Evolutionary conservation across 2,113 vertebrate species (phyloP).

Genomic region (Ptilonorhynchus violaceus): DNA sequence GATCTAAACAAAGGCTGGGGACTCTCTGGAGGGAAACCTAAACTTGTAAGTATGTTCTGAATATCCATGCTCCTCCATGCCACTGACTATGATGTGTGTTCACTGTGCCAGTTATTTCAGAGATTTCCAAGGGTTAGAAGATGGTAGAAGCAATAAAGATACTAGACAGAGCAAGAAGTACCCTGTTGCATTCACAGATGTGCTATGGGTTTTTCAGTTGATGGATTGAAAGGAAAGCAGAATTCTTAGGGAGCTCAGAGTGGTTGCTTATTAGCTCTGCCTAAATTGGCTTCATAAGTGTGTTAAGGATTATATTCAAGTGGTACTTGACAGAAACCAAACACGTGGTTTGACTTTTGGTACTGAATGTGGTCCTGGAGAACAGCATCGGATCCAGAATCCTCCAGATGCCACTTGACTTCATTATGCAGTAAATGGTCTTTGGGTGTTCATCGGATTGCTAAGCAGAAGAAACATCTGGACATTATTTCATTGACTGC

Average conservation of each 20-base stretch:
- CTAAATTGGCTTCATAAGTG: neutral
- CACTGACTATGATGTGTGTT: neutral
- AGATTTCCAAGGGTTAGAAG: neutral
- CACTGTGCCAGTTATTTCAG: neutral
- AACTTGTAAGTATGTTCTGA: neutral
- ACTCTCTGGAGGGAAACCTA: neutral
- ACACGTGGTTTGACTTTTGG: neutral
- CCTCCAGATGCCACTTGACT: neutral
- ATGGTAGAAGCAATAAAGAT: neutral
- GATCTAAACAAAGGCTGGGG: neutral
- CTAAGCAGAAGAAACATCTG: neutral
- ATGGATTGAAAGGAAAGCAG: neutral
- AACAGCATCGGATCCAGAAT: neutral
- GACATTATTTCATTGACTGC: neutral
- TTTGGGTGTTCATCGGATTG: neutral
- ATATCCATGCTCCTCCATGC: neutral
- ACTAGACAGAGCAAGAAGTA: neutral
- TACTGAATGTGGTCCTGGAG: neutral
- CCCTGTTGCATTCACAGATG: neutral
- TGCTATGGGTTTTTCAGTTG: neutral
- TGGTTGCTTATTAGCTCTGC: neutral
- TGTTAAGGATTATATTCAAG: neutral
- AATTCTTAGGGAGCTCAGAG: neutral
- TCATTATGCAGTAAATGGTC: neutral
- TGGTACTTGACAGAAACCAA: neutral